Percentiles rank a stretch among this genome's conserved stretches.
Evolutionary conservation across 2,888 invertebrate species (phyloP).

Genomic region (Dynastes maya): DNA sequence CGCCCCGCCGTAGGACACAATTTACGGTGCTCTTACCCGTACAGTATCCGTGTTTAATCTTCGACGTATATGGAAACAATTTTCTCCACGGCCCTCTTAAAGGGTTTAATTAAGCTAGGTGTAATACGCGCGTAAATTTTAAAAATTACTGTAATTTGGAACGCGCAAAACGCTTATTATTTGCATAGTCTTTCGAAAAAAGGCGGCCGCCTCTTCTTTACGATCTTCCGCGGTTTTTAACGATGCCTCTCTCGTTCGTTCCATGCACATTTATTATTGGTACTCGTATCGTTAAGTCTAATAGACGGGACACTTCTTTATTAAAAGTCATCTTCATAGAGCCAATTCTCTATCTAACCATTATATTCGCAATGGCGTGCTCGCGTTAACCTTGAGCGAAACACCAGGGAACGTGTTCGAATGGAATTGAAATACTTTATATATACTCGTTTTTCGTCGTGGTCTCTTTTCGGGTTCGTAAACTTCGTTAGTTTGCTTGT

Average conservation of each 20-base stretch:
- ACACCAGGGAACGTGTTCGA: constrained; percentile 20
- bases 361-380: constrained; percentile 30
- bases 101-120: constrained; percentile 23
- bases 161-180: constrained; percentile 1
- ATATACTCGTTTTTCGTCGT: background rate
- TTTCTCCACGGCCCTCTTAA: constrained; percentile 12
- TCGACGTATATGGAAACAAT: constrained; percentile 33
- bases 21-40: constrained; percentile 12
- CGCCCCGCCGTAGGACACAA: constrained; percentile 6
- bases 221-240: constrained; percentile 17
- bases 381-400: constrained; percentile 27
- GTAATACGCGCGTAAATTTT: constrained; percentile 8
- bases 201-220: background rate
- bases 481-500: constrained; percentile 11
- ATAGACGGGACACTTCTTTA: constrained; percentile 28
- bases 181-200: constrained; percentile 16
- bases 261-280: background rate
- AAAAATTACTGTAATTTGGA: constrained; percentile 38
- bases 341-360: constrained; percentile 18
- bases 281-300: constrained; percentile 24
- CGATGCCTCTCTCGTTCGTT: background rate
- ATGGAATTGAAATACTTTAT: constrained; percentile 37
- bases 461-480: constrained; percentile 19
- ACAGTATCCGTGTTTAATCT: constrained; percentile 32
- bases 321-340: constrained; percentile 23